Base-by-base conservation (phyloP, 2,888 invertebrate genomes). In the Eupithecia subumbrata region DNA sequence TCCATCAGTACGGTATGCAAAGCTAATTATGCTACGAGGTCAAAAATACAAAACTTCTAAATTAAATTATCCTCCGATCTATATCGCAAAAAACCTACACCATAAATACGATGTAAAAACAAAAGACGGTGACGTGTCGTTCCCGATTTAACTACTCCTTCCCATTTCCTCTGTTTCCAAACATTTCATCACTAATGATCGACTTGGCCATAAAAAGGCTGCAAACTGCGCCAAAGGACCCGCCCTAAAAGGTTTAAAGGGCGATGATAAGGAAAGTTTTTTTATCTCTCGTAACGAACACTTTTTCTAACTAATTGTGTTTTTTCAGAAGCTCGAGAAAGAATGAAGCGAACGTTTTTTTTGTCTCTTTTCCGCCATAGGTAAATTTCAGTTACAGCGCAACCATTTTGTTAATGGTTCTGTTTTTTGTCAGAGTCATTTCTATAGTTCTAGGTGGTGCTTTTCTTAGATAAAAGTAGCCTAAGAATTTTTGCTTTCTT, bases 301-400 rank as follows among this genome's bases (percentile, higher is more conserved):
- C 81, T 79, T 79, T 81, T 80, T 74, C 73, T 76, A 80, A 75
- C 79, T 81, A 80, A 81, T 81, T 80, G 79, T 80, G 79, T 79
- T 80, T 81, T 80, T 80, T 79, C 77, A 80, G 79, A 78, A 68
- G 74, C 80, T 72, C 70, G 76, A 22, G 60, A 69, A 78, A 81
- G 69, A 74, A 75, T 66, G 66, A 70, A 74, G 66, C 25, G 34
- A 70, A 74, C 75, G 77, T 77, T 78, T 78, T n/a, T 30, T 22
- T 75, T 74, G 72, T 74, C 74, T 76, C 45, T 69, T 64, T 66
- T 48, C n/a, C 34, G 48, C 3, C 71, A 48, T 48, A 72, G 71
- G 11, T n/a, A 22, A 60, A 34, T 56, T 60, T 25, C 11, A 9
- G 8, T 9, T 37, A 34, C 30, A 16, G 16, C 14, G 34, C 34